Conservation (phyloP, 1,140 invertebrate genomes). For the Pseudomyrmex concolor region DNA sequence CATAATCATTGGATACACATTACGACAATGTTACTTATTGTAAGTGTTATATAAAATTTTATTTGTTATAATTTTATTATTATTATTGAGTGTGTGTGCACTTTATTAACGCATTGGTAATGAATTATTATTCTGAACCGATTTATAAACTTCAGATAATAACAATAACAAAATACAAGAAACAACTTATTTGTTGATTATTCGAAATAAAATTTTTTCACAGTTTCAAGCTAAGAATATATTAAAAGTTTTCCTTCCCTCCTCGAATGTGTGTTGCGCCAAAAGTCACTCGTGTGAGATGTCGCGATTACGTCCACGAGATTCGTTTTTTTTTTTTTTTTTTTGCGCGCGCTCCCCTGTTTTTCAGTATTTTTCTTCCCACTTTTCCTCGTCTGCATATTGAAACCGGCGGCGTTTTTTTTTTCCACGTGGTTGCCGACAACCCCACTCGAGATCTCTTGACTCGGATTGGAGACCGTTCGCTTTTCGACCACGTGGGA, state of each 20-base stretch:
- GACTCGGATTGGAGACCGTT: conserved; percentile 55
- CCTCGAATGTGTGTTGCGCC: background rate
- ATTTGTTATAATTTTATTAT: too few species aligned
- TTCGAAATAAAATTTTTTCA: background rate
- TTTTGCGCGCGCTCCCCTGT: conserved; percentile 6
- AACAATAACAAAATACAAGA: background rate
- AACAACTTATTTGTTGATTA: background rate
- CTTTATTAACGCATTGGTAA: background rate
- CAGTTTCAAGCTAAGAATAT: background rate
- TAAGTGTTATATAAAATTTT: too few species aligned
- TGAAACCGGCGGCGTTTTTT: conserved; percentile 76
- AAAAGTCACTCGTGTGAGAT: conserved; percentile 8
- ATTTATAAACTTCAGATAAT: background rate
- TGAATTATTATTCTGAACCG: background rate
- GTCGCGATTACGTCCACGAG: conserved; percentile 3
- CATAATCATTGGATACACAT: too few species aligned
- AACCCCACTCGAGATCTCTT: conserved; percentile 68
- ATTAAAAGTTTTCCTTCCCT: background rate
- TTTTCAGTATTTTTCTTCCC: conserved; percentile 34
- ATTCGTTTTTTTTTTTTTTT: conserved; percentile 19
- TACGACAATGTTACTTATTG: too few species aligned
- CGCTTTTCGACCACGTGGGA: conserved; percentile 60
- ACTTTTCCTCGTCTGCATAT: conserved; percentile 73
- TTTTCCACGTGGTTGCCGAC: conserved; percentile 80
- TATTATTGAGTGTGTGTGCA: too few species aligned